Percentiles rank a stretch among this genome's conserved stretches.
Evolutionary conservation across 2,797 vertebrate species (phyloP).

Genomic region (Pipistrellus pipistrellus): DNA sequence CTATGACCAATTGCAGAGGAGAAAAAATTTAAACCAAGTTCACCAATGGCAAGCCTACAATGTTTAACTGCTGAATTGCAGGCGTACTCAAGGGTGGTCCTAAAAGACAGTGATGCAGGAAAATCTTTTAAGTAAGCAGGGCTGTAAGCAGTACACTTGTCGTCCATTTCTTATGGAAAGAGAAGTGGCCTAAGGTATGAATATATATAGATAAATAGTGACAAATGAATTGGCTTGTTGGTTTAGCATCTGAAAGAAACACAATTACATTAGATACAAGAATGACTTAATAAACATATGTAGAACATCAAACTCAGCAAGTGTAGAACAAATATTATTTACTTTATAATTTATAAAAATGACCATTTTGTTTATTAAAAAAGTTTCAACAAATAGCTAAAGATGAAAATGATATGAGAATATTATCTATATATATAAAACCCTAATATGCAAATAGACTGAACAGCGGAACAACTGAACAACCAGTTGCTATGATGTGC

Average conservation of each 20-base stretch:
- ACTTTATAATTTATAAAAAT: neutral
- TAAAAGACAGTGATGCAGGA: neutral
- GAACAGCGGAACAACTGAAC: too few species aligned
- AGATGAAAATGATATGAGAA: neutral
- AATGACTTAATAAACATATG: neutral
- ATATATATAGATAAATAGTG: neutral
- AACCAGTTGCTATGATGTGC: too few species aligned
- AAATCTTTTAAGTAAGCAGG: neutral
- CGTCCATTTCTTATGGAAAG: neutral
- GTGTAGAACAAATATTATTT: neutral
- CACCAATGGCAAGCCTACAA: neutral
- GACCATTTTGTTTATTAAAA: neutral
- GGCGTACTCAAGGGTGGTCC: neutral
- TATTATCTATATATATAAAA: neutral
- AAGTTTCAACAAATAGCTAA: neutral
- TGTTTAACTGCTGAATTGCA: neutral
- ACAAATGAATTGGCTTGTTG: neutral
- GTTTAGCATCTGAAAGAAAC: neutral
- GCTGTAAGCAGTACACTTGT: neutral
- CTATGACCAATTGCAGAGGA: neutral
- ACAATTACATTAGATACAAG: slow-evolving; percentile 17
- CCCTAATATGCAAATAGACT: too few species aligned
- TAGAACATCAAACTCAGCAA: neutral
- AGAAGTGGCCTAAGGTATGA: neutral
- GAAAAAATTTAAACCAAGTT: slow-evolving; percentile 10